Evolutionary conservation across 2,888 invertebrate species (phyloP).

Genomic region (Eupithecia dodoneata): DNA sequence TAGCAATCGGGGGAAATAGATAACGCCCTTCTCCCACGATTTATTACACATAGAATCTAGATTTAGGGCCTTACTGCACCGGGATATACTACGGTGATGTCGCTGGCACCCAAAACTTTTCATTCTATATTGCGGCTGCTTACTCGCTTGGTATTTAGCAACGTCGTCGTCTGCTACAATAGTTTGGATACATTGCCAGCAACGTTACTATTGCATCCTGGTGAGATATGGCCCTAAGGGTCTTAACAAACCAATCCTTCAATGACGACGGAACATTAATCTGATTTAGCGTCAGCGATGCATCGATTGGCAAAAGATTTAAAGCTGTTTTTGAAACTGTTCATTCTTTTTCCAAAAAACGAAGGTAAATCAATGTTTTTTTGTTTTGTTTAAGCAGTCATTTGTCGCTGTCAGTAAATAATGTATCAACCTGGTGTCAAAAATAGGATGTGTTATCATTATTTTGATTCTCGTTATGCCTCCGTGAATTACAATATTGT

Average conservation of each 20-base stretch:
- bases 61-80: slow-evolving; percentile 1
- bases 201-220: too few relatives aligned
- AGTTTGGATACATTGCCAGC: too few relatives aligned
- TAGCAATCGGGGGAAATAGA: slow-evolving; percentile 60
- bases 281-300: slow-evolving; percentile 27
- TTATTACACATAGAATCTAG: slow-evolving; percentile 52
- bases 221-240: background rate
- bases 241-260: slow-evolving; percentile 40
- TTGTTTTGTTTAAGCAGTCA: background rate
- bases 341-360: background rate
- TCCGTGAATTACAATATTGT: slow-evolving; percentile 32
- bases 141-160: too few relatives aligned
- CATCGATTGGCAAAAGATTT: slow-evolving; percentile 11
- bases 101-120: too few relatives aligned
- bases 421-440: slow-evolving; percentile 6
- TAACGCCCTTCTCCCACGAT: slow-evolving; percentile 58
- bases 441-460: slow-evolving; percentile 22
- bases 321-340: background rate
- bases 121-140: too few relatives aligned
- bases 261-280: slow-evolving; percentile 37
- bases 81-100: too few relatives aligned
- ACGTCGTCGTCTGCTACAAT: too few relatives aligned
- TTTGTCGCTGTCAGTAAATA: slow-evolving; percentile 8
- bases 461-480: slow-evolving; percentile 18
- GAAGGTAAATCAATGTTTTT: background rate